These are phyloP conservation scores for Drosophila setosimentum DNA, from an alignment of 2,888 invertebrate genomes.

Conservation along the genomic window DNA sequence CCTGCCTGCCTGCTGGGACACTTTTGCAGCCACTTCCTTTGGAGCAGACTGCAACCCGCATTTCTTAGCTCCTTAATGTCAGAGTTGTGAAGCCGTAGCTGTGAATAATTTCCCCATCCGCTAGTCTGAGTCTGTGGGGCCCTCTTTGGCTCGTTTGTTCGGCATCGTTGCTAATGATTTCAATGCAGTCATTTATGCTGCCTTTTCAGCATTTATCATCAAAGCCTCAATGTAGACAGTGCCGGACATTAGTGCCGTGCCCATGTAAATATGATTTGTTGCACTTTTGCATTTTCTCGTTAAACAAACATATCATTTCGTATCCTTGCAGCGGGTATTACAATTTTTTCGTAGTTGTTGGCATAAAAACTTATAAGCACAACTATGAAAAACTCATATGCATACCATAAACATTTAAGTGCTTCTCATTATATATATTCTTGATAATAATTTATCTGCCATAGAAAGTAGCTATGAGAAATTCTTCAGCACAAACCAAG, in stretches of 20 bases:
- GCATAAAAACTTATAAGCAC: too few species aligned
- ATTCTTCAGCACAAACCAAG: neutral
- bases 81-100: conserved; percentile 72
- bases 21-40: conserved; percentile 50
- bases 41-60: conserved; percentile 20
- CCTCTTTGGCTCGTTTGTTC: conserved; percentile 77
- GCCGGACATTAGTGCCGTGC: conserved; percentile 4
- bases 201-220: conserved; percentile 77
- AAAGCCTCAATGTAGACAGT: conserved; percentile 53
- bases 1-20: conserved; percentile 3
- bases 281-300: neutral
- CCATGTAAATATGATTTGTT: conserved; percentile 28
- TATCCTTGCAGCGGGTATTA: conserved; percentile 3
- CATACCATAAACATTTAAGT: neutral
- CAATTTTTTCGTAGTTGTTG: neutral
- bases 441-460: neutral
- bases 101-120: conserved; percentile 83
- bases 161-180: conserved; percentile 83
- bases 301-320: neutral
- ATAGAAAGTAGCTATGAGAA: neutral
- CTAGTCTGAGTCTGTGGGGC: conserved; percentile 22
- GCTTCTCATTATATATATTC: neutral
- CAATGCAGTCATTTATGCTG: conserved; percentile 81
- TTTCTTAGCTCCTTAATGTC: conserved; percentile 53
- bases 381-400: neutral